Conservation (phyloP, 2,797 vertebrate species). For the Loris lydekkerianus region DNA sequence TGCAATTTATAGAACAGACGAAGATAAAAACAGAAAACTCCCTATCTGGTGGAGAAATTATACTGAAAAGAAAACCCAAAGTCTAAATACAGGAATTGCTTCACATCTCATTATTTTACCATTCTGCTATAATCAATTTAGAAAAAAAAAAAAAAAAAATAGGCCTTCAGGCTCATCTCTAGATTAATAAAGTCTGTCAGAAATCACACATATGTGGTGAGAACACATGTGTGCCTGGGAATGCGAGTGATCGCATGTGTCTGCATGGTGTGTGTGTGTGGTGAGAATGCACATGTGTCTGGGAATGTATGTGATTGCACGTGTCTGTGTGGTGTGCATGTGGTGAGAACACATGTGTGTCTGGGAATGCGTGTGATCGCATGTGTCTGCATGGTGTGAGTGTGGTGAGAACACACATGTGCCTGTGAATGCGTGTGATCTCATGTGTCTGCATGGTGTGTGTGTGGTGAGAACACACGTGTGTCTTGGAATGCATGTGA, state of each 20-base stretch:
- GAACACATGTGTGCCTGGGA: too few species aligned
- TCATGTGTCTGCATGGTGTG: not conserved
- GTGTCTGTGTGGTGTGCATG: too few species aligned
- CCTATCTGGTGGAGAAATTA: slow-evolving; percentile 2
- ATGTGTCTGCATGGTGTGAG: too few species aligned
- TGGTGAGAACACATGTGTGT: too few species aligned
- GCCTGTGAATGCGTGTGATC: too few species aligned
- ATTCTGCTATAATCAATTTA: slow-evolving; percentile 7
- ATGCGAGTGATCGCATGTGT: too few species aligned
- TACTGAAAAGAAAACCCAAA: slow-evolving; percentile 20
- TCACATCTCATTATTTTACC: not conserved
- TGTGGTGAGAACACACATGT: not conserved
- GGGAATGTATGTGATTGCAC: too few species aligned
- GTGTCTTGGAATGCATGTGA: not conserved
- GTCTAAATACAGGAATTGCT: not conserved
- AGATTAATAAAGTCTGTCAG: slow-evolving; percentile 25
- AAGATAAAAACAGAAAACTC: slow-evolving; percentile 26
- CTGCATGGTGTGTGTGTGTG: too few species aligned
- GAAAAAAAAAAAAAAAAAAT: not conserved
- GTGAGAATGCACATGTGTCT: too few species aligned
- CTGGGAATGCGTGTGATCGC: too few species aligned
- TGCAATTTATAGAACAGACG: not conserved
- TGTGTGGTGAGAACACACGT: not conserved
- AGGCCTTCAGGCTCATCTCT: not conserved
- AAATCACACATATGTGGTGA: not conserved